Evolutionary conservation across 2,113 vertebrate genomes (phyloP).

Genomic region (Grammomys dolichurus): DNA sequence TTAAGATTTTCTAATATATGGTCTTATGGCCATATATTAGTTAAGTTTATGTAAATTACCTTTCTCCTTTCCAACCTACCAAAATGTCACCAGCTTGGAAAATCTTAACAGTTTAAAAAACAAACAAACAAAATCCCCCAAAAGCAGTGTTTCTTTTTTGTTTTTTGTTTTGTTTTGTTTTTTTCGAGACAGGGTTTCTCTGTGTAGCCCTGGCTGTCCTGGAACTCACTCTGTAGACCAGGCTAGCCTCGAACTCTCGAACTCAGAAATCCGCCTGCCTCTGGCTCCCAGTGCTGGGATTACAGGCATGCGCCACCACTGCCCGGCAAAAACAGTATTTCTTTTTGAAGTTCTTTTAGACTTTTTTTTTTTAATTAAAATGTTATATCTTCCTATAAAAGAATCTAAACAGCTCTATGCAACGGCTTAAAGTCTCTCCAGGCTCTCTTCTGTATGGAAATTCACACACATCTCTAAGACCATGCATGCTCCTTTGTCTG

Average conservation of each 20-base stretch:
- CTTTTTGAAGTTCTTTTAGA: constrained; percentile 14
- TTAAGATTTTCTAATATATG: background rate
- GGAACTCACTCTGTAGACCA: too few species aligned
- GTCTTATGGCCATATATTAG: background rate
- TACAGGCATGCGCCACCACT: too few species aligned
- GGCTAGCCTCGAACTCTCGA: too few species aligned
- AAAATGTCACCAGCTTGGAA: constrained; percentile 19
- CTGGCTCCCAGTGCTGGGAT: too few species aligned
- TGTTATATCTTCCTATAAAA: background rate
- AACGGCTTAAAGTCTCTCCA: background rate
- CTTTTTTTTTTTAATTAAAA: background rate
- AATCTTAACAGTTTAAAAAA: background rate
- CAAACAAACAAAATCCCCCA: background rate
- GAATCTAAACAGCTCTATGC: background rate
- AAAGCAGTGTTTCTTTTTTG: too few species aligned
- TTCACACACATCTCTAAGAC: background rate
- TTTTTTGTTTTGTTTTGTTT: too few species aligned
- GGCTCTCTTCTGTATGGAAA: background rate
- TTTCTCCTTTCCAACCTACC: background rate
- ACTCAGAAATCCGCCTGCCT: too few species aligned
- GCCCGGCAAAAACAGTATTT: background rate
- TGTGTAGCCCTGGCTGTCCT: too few species aligned
- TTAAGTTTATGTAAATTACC: background rate
- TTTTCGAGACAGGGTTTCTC: too few species aligned
- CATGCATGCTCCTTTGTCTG: background rate